Evolutionary conservation across 1,140 invertebrate genomes (phyloP).

Genomic region (Thaumatotibia leucotreta): DNA sequence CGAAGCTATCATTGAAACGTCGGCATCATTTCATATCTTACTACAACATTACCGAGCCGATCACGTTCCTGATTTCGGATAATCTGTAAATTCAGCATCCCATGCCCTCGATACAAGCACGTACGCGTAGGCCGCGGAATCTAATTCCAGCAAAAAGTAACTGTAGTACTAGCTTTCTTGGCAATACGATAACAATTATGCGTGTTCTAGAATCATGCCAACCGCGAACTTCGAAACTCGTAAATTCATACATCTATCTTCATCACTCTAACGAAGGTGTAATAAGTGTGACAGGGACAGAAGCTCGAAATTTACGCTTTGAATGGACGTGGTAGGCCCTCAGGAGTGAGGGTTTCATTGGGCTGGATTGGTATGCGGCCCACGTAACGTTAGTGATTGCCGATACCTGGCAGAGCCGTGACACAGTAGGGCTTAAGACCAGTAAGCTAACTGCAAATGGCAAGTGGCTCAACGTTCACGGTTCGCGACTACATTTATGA

Average conservation of each 20-base stretch:
- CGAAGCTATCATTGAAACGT: background rate
- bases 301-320: too few species aligned
- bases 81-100: slow-evolving; percentile 1
- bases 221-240: too few species aligned
- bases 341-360: background rate
- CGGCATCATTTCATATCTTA: background rate
- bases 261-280: too few species aligned
- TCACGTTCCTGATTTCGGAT: slow-evolving; percentile 2
- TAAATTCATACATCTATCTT: too few species aligned
- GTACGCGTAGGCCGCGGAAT: background rate
- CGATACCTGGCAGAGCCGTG: slow-evolving; percentile 7
- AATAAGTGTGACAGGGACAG: too few species aligned
- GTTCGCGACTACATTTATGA: too few species aligned
- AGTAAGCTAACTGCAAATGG: too few species aligned
- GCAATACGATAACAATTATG: slow-evolving; percentile 1
- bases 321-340: too few species aligned
- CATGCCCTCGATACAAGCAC: background rate
- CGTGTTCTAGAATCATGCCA: background rate
- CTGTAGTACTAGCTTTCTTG: background rate
- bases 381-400: slow-evolving; percentile 1
- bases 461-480: too few species aligned
- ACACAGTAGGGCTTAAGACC: too few species aligned
- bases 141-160: background rate
- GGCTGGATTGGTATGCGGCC: background rate
- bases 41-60: background rate